Percentiles rank a stretch among this genome's conserved stretches.
Conservation (phyloP, 2,797 vertebrate species). For the Clarias platycephalus region DNA sequence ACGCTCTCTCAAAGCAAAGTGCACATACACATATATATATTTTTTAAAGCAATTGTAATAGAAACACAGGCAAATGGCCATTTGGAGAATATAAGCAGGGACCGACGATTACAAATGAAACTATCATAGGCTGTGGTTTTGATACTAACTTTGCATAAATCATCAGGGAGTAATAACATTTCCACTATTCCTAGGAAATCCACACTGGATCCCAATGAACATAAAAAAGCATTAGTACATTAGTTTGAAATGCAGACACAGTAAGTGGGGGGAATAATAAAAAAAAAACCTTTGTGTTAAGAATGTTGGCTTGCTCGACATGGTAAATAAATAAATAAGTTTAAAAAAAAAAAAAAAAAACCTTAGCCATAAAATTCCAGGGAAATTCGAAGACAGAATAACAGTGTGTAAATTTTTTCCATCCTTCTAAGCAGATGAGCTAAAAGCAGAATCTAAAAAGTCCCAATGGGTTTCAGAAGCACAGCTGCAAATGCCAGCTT, state of each 20-base stretch:
- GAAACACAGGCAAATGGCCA: background rate
- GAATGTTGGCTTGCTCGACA: background rate
- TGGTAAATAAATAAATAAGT: background rate
- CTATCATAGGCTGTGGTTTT: background rate
- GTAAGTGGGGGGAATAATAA: background rate
- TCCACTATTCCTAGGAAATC: background rate
- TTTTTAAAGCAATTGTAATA: background rate
- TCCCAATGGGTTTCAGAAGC: conserved; percentile 25
- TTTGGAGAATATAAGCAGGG: background rate
- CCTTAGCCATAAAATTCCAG: background rate
- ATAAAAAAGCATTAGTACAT: background rate
- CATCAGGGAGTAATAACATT: background rate
- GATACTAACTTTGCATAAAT: background rate
- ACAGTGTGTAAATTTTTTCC: conserved; percentile 22
- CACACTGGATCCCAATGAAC: background rate
- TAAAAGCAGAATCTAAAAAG: conserved; percentile 36
- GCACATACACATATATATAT: background rate
- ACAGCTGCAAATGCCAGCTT: conserved; percentile 43
- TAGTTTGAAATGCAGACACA: no score
- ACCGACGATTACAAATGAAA: background rate
- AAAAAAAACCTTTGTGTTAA: background rate
- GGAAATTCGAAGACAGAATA: background rate
- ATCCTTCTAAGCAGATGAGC: conserved; percentile 23
- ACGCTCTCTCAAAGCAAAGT: background rate
- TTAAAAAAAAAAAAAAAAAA: background rate